A percentile compares a stretch with the other conserved stretches of the same genome.
These are phyloP conservation scores for Todus mexicanus DNA, from an alignment of 2,797 vertebrate species.

Conservation along the genomic window DNA sequence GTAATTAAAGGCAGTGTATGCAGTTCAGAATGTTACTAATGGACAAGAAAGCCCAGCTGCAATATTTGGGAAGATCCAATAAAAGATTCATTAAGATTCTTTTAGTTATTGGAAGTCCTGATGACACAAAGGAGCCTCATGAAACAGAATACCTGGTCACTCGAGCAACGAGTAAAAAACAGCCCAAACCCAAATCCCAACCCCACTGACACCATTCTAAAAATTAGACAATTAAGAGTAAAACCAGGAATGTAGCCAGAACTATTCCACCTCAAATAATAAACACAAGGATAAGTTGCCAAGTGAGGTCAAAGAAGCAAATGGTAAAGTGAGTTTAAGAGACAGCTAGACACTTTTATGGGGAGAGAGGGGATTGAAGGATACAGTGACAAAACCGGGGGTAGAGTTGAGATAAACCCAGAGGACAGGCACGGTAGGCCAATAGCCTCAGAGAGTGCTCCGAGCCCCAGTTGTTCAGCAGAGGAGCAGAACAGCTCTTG, in stretches of 20 bases:
- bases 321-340: constrained; percentile 60
- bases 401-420: constrained; percentile 35
- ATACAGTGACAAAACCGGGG: constrained; percentile 45
- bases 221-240: constrained; percentile 39
- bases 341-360: constrained; percentile 61
- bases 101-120: background rate
- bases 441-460: background rate
- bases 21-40: constrained; percentile 4
- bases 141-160: constrained; percentile 38
- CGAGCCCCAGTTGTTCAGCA: background rate
- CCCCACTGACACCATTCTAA: background rate
- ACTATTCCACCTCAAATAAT: constrained; percentile 60
- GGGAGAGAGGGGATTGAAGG: constrained; percentile 59
- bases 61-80: constrained; percentile 12
- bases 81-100: constrained; percentile 40
- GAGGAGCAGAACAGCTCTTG: background rate
- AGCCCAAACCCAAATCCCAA: background rate
- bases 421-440: constrained; percentile 21
- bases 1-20: background rate
- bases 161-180: background rate
- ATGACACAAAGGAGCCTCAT: background rate
- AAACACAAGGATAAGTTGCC: constrained; percentile 60
- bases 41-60: background rate
- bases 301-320: constrained; percentile 55
- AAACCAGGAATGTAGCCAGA: constrained; percentile 53